Evolutionary conservation across 2,888 invertebrate species (phyloP).

Genomic region (Creontiades dilutus): DNA sequence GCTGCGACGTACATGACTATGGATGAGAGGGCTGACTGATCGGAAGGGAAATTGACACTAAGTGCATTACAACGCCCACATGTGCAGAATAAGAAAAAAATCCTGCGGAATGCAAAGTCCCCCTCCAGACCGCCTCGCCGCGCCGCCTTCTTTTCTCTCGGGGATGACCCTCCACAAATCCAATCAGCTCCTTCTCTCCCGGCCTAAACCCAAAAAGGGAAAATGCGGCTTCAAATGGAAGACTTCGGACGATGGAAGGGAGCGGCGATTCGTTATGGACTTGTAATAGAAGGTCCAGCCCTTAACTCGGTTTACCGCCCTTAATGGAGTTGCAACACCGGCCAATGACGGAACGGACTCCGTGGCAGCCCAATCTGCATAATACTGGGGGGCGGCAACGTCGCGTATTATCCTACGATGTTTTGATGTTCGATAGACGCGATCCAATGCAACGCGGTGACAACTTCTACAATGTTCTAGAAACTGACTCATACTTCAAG

Average conservation of each 20-base stretch:
- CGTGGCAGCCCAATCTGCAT: conserved; percentile 25
- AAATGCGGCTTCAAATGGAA: conserved; percentile 30
- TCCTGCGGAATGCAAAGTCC: conserved; percentile 36
- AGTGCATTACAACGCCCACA: conserved; percentile 11
- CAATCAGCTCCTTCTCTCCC: conserved; percentile 55
- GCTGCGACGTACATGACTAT: neutral
- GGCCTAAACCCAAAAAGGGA: conserved; percentile 47
- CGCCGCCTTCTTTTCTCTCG: conserved; percentile 46
- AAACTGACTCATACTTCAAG: too few relatives aligned
- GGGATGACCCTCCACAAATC: conserved; percentile 64
- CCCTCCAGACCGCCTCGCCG: neutral
- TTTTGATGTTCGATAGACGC: conserved; percentile 10
- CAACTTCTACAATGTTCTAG: too few relatives aligned
- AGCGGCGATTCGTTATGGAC: conserved; percentile 41
- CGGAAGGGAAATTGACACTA: neutral
- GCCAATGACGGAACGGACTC: neutral
- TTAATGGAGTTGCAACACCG: conserved; percentile 32
- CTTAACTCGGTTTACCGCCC: conserved; percentile 59
- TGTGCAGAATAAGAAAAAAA: neutral
- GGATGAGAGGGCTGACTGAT: neutral
- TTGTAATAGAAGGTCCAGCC: conserved; percentile 52
- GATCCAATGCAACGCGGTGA: neutral
- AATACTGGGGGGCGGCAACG: conserved; percentile 6
- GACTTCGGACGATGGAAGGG: neutral
- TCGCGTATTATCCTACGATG: neutral